Evolutionary conservation across 2,797 vertebrate species (phyloP).

Genomic region (Hypotaenidia philippensis): DNA sequence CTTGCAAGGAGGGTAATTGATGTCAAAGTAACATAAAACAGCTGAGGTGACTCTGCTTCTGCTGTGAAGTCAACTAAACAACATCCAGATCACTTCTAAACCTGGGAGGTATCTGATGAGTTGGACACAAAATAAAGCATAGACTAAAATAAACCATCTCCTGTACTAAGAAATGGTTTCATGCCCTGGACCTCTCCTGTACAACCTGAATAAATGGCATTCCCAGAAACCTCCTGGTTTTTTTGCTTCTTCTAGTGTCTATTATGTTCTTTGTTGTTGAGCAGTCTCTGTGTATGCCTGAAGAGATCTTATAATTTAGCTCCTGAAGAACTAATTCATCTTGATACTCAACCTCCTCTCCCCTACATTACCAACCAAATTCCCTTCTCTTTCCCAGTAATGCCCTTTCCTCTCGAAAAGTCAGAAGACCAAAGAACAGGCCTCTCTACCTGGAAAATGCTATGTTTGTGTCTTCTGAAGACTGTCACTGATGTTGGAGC

Average conservation of each 20-base stretch:
- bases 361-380: accelerated
- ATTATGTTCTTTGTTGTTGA: background rate
- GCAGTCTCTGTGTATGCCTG: background rate
- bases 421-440: background rate
- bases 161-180: background rate
- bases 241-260: background rate
- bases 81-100: background rate
- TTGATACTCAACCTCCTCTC: background rate
- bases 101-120: background rate
- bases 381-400: accelerated
- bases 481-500: accelerated
- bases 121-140: background rate
- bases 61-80: background rate
- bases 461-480: background rate
- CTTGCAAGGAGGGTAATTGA: background rate
- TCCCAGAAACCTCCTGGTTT: background rate
- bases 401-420: background rate
- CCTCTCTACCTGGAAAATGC: background rate
- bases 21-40: background rate
- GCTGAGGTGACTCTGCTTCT: background rate
- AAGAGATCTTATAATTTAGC: background rate
- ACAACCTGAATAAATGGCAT: background rate
- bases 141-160: background rate
- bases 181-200: background rate
- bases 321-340: background rate